phyloP scores from a whole-genome alignment of 1,140 invertebrate genomes.

The Theocolax elegans region DNA sequence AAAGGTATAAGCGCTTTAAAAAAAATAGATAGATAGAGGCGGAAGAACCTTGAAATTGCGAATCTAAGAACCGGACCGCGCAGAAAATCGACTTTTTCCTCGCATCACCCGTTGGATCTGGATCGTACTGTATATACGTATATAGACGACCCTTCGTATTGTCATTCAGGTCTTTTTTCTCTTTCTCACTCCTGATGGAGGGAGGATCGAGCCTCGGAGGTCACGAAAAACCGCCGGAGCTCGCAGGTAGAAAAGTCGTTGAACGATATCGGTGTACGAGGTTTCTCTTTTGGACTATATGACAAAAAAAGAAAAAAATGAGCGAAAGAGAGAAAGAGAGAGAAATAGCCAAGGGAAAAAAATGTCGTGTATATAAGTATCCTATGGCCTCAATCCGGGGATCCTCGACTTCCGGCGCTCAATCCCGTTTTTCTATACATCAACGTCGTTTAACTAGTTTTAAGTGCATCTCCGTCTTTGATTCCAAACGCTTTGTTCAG shows the following conservation, averaged over 20 bases:
- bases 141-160: not conserved
- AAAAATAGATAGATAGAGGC: not conserved
- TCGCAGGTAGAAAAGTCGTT: constrained; percentile 61
- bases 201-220: not conserved
- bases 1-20: not conserved
- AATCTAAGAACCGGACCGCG: constrained; percentile 12
- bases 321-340: not conserved
- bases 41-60: constrained; percentile 34
- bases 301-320: not conserved
- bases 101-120: constrained; percentile 46
- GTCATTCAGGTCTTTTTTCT: constrained; percentile 25
- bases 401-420: constrained; percentile 17
- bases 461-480: no score
- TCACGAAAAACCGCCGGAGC: not conserved
- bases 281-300: not conserved
- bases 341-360: not conserved
- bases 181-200: not conserved
- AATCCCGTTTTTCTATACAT: not conserved
- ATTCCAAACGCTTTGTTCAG: no score
- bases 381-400: constrained; percentile 12
- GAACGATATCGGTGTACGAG: constrained; percentile 51
- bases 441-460: not conserved
- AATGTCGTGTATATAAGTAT: not conserved
- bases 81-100: constrained; percentile 33
- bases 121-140: constrained; percentile 40